phyloP scores from a whole-genome alignment of 2,113 vertebrate genomes.

The Prietella phreatophila region DNA sequence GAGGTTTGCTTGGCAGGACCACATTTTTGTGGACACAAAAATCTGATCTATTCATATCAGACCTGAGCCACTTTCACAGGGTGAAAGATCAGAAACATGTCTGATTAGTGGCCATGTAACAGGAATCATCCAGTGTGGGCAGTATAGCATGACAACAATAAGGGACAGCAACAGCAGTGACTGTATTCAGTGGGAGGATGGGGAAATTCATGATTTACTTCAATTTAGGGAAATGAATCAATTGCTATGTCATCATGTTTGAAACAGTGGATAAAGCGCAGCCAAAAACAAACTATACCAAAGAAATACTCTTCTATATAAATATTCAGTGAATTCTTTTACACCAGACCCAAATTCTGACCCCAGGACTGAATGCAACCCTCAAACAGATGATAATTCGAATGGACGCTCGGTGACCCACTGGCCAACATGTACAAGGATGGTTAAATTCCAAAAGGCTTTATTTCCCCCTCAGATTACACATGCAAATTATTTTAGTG shows the following conservation, averaged over 20 bases:
- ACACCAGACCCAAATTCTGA: not conserved
- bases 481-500: too few species aligned
- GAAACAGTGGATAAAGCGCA: not conserved
- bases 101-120: not conserved
- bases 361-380: too few species aligned
- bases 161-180: not conserved
- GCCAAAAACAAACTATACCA: not conserved
- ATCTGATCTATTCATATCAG: not conserved
- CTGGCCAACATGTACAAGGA: too few species aligned
- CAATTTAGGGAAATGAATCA: too few species aligned
- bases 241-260: not conserved
- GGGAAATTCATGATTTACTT: too few species aligned
- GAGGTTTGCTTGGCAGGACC: not conserved
- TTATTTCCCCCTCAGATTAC: too few species aligned
- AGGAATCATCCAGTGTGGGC: not conserved
- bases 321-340: not conserved
- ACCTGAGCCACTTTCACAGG: not conserved
- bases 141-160: not conserved
- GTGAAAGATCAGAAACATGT: not conserved
- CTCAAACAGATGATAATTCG: too few species aligned
- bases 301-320: not conserved
- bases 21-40: not conserved
- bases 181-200: too few species aligned
- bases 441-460: too few species aligned
- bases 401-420: too few species aligned